phyloP scores from a whole-genome alignment of 2,113 vertebrate species.

The Chascanopsetta lugubris region DNA sequence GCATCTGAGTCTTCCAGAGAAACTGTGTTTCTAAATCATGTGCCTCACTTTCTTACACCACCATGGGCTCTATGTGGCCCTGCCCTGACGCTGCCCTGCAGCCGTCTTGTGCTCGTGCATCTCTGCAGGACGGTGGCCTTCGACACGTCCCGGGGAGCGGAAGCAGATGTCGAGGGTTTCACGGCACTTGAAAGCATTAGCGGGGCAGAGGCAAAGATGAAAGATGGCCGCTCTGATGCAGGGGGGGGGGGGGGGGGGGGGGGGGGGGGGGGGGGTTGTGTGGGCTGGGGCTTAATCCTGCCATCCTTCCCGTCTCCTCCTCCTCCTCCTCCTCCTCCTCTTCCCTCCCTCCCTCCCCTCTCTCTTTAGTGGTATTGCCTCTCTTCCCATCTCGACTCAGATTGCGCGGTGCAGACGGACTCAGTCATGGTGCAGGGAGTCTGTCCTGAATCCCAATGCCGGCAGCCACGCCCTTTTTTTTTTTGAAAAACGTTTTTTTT shows the following conservation, averaged over 20 bases:
- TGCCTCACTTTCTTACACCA: background rate
- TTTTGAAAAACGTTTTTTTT: slow-evolving; percentile 30
- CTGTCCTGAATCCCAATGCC: slow-evolving; percentile 72
- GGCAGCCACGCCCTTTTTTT: slow-evolving; percentile 41
- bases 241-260: slow-evolving; percentile 22
- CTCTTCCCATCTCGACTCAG: slow-evolving; percentile 60
- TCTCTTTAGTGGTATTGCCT: slow-evolving; percentile 60
- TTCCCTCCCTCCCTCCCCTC: slow-evolving; percentile 29
- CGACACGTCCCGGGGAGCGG: slow-evolving; percentile 58
- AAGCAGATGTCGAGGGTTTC: slow-evolving; percentile 80
- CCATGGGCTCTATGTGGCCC: slow-evolving; percentile 10
- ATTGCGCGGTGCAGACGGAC: slow-evolving; percentile 60
- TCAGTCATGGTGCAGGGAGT: slow-evolving; percentile 54
- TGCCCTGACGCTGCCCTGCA: slow-evolving; percentile 42
- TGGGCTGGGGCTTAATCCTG: slow-evolving; percentile 73
- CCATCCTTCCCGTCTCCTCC: slow-evolving; percentile 47
- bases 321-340: slow-evolving; percentile 32
- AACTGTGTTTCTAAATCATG: slow-evolving; percentile 2
- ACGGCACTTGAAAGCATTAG: slow-evolving; percentile 74
- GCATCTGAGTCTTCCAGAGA: background rate
- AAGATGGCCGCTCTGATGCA: slow-evolving; percentile 74
- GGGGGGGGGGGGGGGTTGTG: no score
- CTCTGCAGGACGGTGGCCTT: slow-evolving; percentile 67
- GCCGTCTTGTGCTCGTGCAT: slow-evolving; percentile 43
- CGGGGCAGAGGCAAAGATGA: slow-evolving; percentile 73